Base-by-base conservation (phyloP, 1,140 invertebrate genomes). In the Drosophila nigromelanica region DNA sequence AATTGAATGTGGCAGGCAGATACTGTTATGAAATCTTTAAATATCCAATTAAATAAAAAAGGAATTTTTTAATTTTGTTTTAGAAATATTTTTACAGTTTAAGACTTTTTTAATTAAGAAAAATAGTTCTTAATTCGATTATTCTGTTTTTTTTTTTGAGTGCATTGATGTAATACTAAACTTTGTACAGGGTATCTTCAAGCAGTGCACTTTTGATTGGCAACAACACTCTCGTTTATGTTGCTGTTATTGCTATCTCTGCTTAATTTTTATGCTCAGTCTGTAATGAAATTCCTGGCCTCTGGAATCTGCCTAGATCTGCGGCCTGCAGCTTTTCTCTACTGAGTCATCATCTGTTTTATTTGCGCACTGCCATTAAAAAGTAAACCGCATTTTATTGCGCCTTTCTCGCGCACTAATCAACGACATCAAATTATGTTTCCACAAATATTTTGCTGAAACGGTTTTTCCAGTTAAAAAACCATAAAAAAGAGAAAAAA, bases 401-500 rank as follows among this genome's bases (percentile, higher is more conserved):
- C 59, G 35, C 33, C 43, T 45, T 45, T 35, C 37, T 45, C 35
- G 14, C 40, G 43, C 39, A 52, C 59, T 59, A 59, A 74, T 70
- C 67, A 74, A 70, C 51, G 52, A 50, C 71, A 73, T 73, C 55
- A 73, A 62, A 73, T 73, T 73, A 50, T 73, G 35, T 30, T 54
- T 54, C 15, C 27, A 48, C 24, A 35, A 50, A 63, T 58, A 58
- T 59, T 11, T 52, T 47, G 47, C 47, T 50, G 21, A 50, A 61
- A 72, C 39, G 35, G 30, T 37, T 58, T 74, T 62, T 52, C 56
- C 8, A 61, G 43, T 62, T 74, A 70, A 62, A 70, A 70, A 47
- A 43, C 51, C 59, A 74, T 58, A 52, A 63, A 63, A 73, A 56
- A 43, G 18, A 35, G 18, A 35, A 35, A 8, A 35, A 52, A 11